Evolutionary conservation across 2,113 vertebrate species (phyloP).

Genomic region (Pollimyrus isidori): DNA sequence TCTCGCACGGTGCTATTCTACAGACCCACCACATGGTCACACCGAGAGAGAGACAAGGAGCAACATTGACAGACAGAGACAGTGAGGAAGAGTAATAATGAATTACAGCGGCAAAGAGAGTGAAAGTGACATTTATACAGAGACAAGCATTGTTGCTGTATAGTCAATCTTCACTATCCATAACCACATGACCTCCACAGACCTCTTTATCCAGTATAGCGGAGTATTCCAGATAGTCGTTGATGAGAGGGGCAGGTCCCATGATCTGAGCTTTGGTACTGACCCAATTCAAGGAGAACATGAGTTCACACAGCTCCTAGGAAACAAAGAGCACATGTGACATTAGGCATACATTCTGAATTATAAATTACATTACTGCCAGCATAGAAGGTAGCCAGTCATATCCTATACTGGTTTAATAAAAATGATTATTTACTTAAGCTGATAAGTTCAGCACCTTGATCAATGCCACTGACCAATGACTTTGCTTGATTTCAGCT

Average conservation of each 20-base stretch:
- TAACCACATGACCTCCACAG: slow-evolving; percentile 28
- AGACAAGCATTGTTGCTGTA: neutral
- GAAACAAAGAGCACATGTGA: slow-evolving; percentile 29
- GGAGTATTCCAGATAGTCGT: slow-evolving; percentile 83
- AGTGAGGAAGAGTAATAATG: slow-evolving; percentile 12
- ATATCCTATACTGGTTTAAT: neutral
- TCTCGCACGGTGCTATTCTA: slow-evolving; percentile 75
- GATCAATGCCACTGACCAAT: neutral
- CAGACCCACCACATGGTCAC: neutral
- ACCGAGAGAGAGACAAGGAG: slow-evolving; percentile 17
- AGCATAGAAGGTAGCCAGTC: neutral
- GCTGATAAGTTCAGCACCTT: neutral
- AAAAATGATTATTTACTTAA: neutral
- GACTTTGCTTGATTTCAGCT: neutral
- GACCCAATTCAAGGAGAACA: slow-evolving; percentile 95
- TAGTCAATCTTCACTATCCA: neutral
- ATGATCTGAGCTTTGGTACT: slow-evolving; percentile 78
- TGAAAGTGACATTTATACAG: neutral
- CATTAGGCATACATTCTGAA: neutral
- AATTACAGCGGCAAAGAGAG: slow-evolving; percentile 8
- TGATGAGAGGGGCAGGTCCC: slow-evolving; percentile 87
- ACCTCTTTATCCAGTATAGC: slow-evolving; percentile 86
- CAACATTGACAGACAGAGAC: slow-evolving; percentile 13
- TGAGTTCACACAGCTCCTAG: slow-evolving; percentile 78
- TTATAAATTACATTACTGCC: neutral